Conservation (phyloP, 2,797 vertebrate species). For the Lepidocolaptes lacrymiger region DNA sequence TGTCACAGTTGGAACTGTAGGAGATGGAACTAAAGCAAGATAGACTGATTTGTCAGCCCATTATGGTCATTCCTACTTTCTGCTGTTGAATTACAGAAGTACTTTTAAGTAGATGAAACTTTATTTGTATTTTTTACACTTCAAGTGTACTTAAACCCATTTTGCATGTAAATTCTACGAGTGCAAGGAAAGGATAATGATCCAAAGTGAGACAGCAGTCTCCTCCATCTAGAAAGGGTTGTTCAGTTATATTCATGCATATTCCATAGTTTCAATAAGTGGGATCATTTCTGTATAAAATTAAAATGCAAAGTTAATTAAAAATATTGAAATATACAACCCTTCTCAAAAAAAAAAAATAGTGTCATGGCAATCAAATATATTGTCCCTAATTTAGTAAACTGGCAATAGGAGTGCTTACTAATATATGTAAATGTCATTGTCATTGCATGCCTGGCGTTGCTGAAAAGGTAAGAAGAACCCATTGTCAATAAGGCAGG, state of each 20-base stretch:
- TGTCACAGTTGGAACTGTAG: background rate
- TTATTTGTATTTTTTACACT: background rate
- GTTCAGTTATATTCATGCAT: background rate
- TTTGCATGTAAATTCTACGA: background rate
- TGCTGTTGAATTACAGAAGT: background rate
- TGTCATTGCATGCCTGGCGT: background rate
- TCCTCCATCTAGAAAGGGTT: background rate
- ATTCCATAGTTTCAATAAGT: background rate
- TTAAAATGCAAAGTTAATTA: background rate
- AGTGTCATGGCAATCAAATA: background rate
- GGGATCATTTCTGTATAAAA: background rate
- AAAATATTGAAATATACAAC: background rate
- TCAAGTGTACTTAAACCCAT: background rate
- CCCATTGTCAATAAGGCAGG: background rate
- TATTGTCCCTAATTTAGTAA: background rate
- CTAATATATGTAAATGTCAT: background rate
- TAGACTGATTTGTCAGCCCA: background rate
- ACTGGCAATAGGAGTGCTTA: background rate
- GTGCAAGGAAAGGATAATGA: background rate
- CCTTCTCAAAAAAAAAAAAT: background rate
- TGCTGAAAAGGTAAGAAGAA: conserved; percentile 13
- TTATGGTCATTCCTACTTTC: background rate
- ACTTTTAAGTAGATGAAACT: background rate
- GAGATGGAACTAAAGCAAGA: background rate
- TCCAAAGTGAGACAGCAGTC: background rate